Evolutionary conservation across 1,140 invertebrate species (phyloP), one percentile per base, ranked within the genome.

Genomic region (Camponotus pennsylvanicus): DNA sequence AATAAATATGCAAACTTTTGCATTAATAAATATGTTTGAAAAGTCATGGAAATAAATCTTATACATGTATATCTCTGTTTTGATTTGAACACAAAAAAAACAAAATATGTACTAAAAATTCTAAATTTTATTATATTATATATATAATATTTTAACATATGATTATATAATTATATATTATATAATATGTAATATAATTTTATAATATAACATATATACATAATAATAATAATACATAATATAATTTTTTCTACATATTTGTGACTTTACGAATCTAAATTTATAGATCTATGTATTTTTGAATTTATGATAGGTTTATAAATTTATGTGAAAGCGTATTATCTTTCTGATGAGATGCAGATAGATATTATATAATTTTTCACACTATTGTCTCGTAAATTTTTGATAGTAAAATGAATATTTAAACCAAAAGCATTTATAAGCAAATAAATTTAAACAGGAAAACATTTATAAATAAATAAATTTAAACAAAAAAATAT

Each of bases 381-480:
- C 55, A 18, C 49, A 34, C 45, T 75, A 34, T 61, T 42, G 21
- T 70, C 7, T 49, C 3, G 13, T 2, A n/a, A 21, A 40, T 21
- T 45, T 21, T 59, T 11, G 37, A 59, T 32, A 55, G n/a, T 61
- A 61, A 73, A 83, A 83, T 63, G 75, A 83, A 75, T 73, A 59
- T 61, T 32, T 40, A 37, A 61, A 42, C 4, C 32, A 27, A 63
- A 49, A 49, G 59, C 8, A 75, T 32, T 61, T 61, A 75, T 61
- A 83, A 63, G 55, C 63, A 73, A 73, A 83, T 82, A 71, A 40
- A 59, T 61, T 32, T 40, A 37, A 61, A 57, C 4, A 42, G 40
- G 49, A 49, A 49, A 75, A 63, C 13, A 75, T 32, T 61, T 59
- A 75, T 61, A 83, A 49, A 40, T 83, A 73, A 73, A 83, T 82